phyloP scores from a whole-genome alignment of 2,888 invertebrate genomes.

The Oscheius sp. region DNA sequence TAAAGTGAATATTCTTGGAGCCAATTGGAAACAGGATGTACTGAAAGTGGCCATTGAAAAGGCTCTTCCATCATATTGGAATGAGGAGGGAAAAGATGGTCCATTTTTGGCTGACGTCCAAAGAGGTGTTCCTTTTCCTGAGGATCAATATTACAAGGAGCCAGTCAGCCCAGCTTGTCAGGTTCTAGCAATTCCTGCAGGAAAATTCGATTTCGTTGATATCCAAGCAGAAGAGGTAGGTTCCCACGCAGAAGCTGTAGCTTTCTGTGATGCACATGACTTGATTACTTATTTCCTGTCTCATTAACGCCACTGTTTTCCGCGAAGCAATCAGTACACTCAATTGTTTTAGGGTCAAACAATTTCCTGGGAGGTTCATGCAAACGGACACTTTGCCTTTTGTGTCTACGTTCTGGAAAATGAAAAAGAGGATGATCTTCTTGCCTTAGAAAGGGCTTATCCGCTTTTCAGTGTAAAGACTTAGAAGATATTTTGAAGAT shows the following conservation, averaged over 20 bases:
- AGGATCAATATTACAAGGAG: slow-evolving; percentile 55
- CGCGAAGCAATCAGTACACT: background rate
- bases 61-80: slow-evolving; percentile 66
- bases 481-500: background rate
- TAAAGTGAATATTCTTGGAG: slow-evolving; percentile 61
- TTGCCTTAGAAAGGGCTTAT: slow-evolving; percentile 54
- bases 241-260: background rate
- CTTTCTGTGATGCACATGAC: no score
- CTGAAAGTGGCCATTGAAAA: slow-evolving; percentile 59
- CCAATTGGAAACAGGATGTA: slow-evolving; percentile 59
- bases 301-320: background rate
- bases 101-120: slow-evolving; percentile 59
- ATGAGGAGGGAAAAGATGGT: slow-evolving; percentile 56
- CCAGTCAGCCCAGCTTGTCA: slow-evolving; percentile 40
- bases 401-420: slow-evolving; percentile 54
- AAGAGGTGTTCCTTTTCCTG: slow-evolving; percentile 57
- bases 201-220: slow-evolving; percentile 59
- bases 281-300: slow-evolving; percentile 2
- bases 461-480: slow-evolving; percentile 65
- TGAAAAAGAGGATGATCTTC: slow-evolving; percentile 38
- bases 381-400: slow-evolving; percentile 69
- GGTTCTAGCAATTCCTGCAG: slow-evolving; percentile 52
- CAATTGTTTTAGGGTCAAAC: slow-evolving; percentile 51
- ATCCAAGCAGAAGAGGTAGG: slow-evolving; percentile 53
- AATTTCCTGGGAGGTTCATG: slow-evolving; percentile 57